Conservation (phyloP, 2,113 vertebrate species). For the Bubo bubo region DNA sequence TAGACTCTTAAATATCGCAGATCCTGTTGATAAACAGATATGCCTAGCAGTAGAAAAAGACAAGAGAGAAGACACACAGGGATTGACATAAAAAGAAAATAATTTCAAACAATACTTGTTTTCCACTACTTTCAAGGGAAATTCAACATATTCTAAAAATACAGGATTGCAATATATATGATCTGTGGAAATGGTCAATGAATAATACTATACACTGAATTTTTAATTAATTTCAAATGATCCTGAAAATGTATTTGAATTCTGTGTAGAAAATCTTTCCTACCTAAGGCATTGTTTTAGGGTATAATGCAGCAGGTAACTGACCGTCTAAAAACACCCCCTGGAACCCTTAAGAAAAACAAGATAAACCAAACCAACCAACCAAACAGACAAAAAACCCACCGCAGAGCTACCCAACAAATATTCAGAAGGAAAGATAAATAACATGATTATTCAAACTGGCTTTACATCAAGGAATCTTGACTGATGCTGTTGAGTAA, state of each 20-base stretch:
- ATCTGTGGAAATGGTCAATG: not conserved
- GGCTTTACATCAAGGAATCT: not conserved
- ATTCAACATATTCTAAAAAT: not conserved
- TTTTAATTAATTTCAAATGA: not conserved
- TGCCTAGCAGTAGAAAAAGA: not conserved
- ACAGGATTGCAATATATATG: not conserved
- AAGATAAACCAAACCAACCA: not conserved
- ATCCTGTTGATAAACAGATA: not conserved
- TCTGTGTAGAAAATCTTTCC: not conserved
- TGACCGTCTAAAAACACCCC: not conserved
- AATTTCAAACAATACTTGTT: not conserved
- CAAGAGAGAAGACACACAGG: not conserved
- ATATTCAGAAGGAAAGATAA: not conserved
- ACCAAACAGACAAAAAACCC: not conserved
- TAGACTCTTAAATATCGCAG: not conserved
- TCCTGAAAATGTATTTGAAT: not conserved
- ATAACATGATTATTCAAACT: not conserved
- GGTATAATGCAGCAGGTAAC: not conserved
- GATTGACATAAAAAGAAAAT: not conserved
- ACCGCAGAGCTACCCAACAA: not conserved
- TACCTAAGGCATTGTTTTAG: not conserved
- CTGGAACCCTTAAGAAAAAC: not conserved
- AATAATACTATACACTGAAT: not conserved
- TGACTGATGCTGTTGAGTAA: not conserved
- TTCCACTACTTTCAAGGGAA: not conserved